A percentile compares a stretch with the other conserved stretches of the same genome.
Evolutionary conservation across 1,140 invertebrate genomes (phyloP).

Genomic region (Cardiocondyla obscurior): DNA sequence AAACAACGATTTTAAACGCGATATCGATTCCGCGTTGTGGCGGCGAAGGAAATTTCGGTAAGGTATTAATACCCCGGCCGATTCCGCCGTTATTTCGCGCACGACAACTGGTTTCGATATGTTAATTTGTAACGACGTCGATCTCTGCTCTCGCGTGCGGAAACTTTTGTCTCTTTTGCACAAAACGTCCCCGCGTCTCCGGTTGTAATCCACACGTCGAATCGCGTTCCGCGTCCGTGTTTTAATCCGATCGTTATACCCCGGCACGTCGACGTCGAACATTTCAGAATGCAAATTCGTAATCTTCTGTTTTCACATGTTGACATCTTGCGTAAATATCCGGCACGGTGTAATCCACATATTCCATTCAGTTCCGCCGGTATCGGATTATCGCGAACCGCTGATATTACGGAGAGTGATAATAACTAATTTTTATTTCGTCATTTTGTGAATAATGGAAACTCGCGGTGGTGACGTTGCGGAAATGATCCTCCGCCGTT

Average conservation of each 20-base stretch:
- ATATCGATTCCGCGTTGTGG: constrained; percentile 10
- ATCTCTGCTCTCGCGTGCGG: not conserved
- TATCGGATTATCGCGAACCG: constrained; percentile 23
- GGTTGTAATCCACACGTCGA: constrained; percentile 24
- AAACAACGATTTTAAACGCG: constrained; percentile 26
- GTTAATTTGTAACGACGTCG: constrained; percentile 25
- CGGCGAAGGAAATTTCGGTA: not conserved
- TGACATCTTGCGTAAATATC: constrained; percentile 27
- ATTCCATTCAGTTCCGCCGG: constrained; percentile 9
- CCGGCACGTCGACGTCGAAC: not conserved
- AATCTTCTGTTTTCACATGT: constrained; percentile 39
- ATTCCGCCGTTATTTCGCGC: not conserved
- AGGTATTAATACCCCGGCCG: not conserved
- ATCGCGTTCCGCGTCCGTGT: constrained; percentile 7
- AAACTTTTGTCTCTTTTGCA: not conserved
- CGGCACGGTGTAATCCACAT: not conserved
- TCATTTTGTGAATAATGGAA: not conserved
- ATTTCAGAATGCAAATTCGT: constrained; percentile 45
- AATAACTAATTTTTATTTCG: constrained; percentile 1
- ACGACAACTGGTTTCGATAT: not conserved
- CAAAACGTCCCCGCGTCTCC: not conserved
- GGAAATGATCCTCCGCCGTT: not conserved
- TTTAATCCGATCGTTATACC: constrained; percentile 35
- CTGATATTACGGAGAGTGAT: not conserved
- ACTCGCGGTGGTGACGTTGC: not conserved